Evolutionary conservation across 2,888 invertebrate genomes (phyloP), one percentile per base, ranked within the genome.

Genomic region (Rhagium mordax): DNA sequence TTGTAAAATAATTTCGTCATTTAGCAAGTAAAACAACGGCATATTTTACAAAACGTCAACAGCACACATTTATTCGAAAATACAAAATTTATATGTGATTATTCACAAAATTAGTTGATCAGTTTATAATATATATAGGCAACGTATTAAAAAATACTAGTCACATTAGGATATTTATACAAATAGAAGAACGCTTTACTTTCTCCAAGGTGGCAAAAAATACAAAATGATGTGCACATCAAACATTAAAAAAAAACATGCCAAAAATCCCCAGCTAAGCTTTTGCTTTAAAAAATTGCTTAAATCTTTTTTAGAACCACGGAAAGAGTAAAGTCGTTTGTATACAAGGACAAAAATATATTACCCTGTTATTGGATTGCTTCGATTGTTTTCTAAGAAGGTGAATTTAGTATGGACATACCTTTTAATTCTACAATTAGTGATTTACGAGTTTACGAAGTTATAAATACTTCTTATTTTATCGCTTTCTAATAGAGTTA

Each of bases 51-150:
- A 70, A 71, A 72, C 67, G 62, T 74, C 73, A 77, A 79, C 75
- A 70, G 78, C 78, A 78, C 78, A 78, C 75, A 70, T 73, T 76
- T 71, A 71, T 71, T 61, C 57, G 62, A 72, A 75, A 74, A 76
- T 76, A 76, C 76, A 76, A 78, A 78, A 74, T 76, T 75, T 74
- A 70, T 55, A 66, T 76, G 64, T 74, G 73, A 61, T 67, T 73
- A 76, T 70, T 73, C 75, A 76, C 76, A 74, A 76, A 78, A 72
- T 75, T 74, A 71, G 74, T 49, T 65, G 21, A 33, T 65, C 57
- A 67, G 41, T 57, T 59, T 69, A 70, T 71, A 71, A 70, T 74
- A 72, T 74, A 72, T 77, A 73, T 67, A 77, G 77, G 77, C 77
- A 77, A 77, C 77, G 74, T 68, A 70, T 61, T 71, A 70, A 75